Conservation (phyloP, 2,113 vertebrate genomes). For the Noctilio leporinus region DNA sequence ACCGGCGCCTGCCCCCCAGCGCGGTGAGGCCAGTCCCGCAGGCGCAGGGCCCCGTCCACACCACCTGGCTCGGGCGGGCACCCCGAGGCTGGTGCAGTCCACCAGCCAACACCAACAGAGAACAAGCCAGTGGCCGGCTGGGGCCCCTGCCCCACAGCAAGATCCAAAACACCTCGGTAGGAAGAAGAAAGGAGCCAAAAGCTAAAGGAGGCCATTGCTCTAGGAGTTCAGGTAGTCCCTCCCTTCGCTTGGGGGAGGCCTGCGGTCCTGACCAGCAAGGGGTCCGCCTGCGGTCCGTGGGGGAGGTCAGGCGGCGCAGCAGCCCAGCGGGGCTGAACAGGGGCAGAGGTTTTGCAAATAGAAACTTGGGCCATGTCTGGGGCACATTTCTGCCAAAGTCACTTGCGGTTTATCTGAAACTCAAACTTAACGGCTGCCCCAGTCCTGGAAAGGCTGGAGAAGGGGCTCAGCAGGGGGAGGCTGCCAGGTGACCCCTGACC, state of each 20-base stretch:
- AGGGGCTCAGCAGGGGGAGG: not conserved
- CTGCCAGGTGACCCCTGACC: not conserved
- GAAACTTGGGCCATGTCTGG: fast-evolving
- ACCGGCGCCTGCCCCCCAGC: not conserved
- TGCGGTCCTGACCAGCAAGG: not conserved
- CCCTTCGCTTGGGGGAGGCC: not conserved
- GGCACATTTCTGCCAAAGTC: no score
- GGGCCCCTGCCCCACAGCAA: not conserved
- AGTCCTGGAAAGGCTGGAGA: no score
- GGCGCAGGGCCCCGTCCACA: not conserved
- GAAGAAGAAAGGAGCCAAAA: not conserved
- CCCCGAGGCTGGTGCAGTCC: no score
- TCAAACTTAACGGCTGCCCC: not conserved
- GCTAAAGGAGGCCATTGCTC: not conserved
- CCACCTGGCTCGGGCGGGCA: not conserved
- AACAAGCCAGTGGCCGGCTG: fast-evolving
- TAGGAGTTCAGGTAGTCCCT: not conserved
- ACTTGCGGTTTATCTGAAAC: not conserved
- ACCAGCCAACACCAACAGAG: not conserved
- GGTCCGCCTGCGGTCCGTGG: not conserved
- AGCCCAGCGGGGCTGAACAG: not conserved
- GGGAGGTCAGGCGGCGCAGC: not conserved
- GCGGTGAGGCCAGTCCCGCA: not conserved
- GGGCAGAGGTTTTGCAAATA: not conserved
- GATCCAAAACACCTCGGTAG: not conserved